Evolutionary conservation across 2,888 invertebrate genomes (phyloP), one percentile per base, ranked within the genome.

Genomic region (Meiosimyza platycephala): DNA sequence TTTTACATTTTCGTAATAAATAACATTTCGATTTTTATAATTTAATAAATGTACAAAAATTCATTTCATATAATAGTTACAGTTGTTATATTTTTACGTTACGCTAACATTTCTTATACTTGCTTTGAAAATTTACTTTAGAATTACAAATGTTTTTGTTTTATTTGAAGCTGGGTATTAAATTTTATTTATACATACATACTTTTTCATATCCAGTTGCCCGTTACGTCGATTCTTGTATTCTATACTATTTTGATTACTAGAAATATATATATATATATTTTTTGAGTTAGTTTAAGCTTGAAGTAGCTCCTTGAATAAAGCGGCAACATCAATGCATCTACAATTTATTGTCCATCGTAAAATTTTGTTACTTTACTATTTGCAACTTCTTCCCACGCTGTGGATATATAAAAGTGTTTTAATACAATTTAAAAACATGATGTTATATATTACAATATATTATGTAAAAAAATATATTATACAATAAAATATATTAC

Each of bases 361-460:
- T 90, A 91, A 87, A 90, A 90, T 83, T 89, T 88, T 75, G 90
- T 89, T 83, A 89, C 88, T 80, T 89, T 89, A 78, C 89, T 89
- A 76, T 88, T 88, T 64, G 90, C 89, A 81, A 92, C 90, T 82
- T 93, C 93, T 80, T 93, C 92, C 94, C 94, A 94, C 72, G 93
- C 94, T 94, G 89, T 66, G 89, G 89, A 77, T 79, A 79, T 75
- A 79, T 79, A 51, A 47, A n/a, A 54, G 70, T 40, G 40, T 40
- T 40, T 40, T 40, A 40, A 9, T 40, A 40, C 9, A 40, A 40
- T 28, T 28, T 28, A 28, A 28, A 22, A 28, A 28, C 28, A 28
- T 28, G 28, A 28, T n/a, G n/a, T n/a, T n/a, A n/a, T 22, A 22
- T 22, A 22, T 2, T 22, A 22, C 22, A 22, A 22, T 22, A 22